Evolutionary conservation across 2,888 invertebrate genomes (phyloP), one percentile per base, ranked within the genome.

Genomic region (Eupithecia tripunctaria): DNA sequence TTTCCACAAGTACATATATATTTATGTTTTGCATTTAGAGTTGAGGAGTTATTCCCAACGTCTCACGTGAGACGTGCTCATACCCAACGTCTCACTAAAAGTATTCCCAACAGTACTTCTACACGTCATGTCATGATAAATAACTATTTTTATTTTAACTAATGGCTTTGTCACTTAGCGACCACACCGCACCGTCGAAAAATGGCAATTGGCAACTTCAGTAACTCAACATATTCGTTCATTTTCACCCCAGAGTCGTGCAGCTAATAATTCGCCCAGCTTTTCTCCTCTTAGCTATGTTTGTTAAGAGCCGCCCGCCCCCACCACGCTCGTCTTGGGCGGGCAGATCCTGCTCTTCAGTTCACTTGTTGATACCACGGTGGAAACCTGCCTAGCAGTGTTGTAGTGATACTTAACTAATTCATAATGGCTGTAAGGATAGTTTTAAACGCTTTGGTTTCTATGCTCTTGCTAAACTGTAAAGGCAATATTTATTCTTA

Each of bases 261-360:
- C n/a, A 51, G n/a, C 21, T 21, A 51, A 21, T 51, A 51, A 69
- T 12, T 21, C 47, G 10, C 15, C 67, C 51, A 38, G 75, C 75
- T 70, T 4, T 70, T 41, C 25, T n/a, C 18, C 14, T 7, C 64
- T 70, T 63, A 70, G 73, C 78, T 72, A 74, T 76, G 73, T 76
- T 79, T 78, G 79, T n/a, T n/a, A n/a, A 77, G 71, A 74, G 85
- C 89, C 89, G 89, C 91, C 90, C 89, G 88, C 90, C 87, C 79
- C 56, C 56, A 25, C 75, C 80, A 83, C 82, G 81, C 64, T 78
- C 75, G 80, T 80, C 83, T 81, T 90, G 87, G 93, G 93, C 93
- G 93, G 93, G 90, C 91, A 89, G 89, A 78, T 76, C 75, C 76
- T 78, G 80, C 80, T 79, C 76, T 76, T 84, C 93, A 94, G 94